A percentile compares a stretch with the other conserved stretches of the same genome.
These are phyloP conservation scores for Pristionchus fissidentatus DNA, from an alignment of 2,888 invertebrate species.

Conservation along the genomic window DNA sequence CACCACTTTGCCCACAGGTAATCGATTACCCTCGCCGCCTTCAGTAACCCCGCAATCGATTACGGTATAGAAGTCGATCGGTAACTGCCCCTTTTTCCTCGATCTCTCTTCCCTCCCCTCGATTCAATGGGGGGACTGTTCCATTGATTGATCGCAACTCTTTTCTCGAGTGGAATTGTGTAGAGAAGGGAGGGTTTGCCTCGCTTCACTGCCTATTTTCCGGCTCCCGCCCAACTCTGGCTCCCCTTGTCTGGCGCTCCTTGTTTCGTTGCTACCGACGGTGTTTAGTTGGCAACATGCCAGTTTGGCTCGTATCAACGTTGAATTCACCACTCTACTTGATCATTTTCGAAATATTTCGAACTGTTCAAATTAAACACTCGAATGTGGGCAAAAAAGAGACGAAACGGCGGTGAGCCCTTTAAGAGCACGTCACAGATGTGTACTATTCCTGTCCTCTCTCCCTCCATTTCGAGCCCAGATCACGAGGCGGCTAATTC, in stretches of 20 bases:
- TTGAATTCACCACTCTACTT: too few species aligned
- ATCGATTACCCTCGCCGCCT: not conserved
- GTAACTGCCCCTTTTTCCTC: not conserved
- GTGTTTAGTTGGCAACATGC: too few species aligned
- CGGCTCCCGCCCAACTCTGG: not conserved
- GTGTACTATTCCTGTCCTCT: too few species aligned
- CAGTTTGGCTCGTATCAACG: too few species aligned
- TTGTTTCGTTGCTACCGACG: too few species aligned
- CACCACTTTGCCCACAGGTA: slow-evolving; percentile 28
- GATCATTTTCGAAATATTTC: too few species aligned
- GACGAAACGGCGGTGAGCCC: too few species aligned
- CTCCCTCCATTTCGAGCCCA: too few species aligned
- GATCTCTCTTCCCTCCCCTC: not conserved
- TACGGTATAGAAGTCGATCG: not conserved
- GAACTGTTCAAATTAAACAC: too few species aligned
- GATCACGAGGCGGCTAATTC: too few species aligned
- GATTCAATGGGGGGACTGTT: slow-evolving; percentile 24
- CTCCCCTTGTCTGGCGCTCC: not conserved
- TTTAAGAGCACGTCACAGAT: too few species aligned
- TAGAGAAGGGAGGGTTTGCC: not conserved
- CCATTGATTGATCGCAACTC: slow-evolving; percentile 33
- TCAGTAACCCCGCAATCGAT: not conserved
- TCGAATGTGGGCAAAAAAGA: too few species aligned
- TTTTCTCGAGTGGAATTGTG: slow-evolving; percentile 11
- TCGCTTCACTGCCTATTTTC: not conserved